phyloP scores from a whole-genome alignment of 2,797 vertebrate genomes.

The Bothrops alternatus region DNA sequence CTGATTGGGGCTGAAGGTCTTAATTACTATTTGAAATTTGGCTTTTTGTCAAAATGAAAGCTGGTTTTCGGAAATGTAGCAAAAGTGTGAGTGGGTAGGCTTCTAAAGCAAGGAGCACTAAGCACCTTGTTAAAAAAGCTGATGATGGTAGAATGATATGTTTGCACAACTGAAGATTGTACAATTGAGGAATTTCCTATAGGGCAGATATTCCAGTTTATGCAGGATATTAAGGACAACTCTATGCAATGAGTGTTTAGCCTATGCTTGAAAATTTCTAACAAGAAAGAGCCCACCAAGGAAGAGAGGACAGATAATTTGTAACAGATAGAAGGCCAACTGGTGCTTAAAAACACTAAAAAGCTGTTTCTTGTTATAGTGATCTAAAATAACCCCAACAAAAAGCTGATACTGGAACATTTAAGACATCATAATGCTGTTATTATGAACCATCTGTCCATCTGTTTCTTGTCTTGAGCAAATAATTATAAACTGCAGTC shows the following conservation, averaged over 20 bases:
- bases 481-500: constrained; percentile 27
- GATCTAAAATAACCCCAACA: constrained; percentile 29
- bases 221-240: background rate
- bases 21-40: background rate
- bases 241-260: background rate
- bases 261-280: background rate
- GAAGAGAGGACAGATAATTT: background rate
- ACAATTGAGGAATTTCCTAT: background rate
- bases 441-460: background rate
- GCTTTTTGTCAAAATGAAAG: background rate
- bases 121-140: background rate
- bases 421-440: constrained; percentile 4
- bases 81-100: background rate
- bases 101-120: background rate
- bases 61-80: background rate
- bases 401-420: background rate
- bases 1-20: background rate
- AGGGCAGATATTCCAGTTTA: background rate
- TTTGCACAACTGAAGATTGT: background rate
- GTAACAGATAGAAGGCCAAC: background rate
- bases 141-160: background rate
- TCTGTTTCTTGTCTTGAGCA: constrained; percentile 23
- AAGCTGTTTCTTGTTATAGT: constrained; percentile 9
- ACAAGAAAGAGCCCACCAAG: background rate
- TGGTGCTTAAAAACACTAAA: background rate